Conservation (phyloP, 1,140 invertebrate genomes). For the Paramacrobiotus metropolitanus region DNA sequence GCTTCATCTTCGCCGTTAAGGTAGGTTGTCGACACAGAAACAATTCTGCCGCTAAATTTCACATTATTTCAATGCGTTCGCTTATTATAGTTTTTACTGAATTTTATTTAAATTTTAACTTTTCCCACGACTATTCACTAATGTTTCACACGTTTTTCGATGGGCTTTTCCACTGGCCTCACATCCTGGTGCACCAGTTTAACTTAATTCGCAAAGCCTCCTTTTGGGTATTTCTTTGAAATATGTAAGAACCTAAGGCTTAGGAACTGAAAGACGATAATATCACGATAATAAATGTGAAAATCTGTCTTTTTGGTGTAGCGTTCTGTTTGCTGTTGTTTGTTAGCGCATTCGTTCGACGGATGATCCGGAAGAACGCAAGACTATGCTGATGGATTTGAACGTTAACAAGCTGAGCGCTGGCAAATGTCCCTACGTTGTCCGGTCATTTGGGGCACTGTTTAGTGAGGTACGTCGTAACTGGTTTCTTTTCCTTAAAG, state of each 20-base stretch:
- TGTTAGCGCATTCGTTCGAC: constrained; percentile 59
- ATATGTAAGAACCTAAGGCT: too few relatives aligned
- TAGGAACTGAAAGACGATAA: too few relatives aligned
- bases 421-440: constrained; percentile 79
- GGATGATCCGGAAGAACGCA: constrained; percentile 78
- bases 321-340: neutral
- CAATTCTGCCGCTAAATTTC: neutral
- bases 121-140: neutral
- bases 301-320: neutral
- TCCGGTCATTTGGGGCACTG: constrained; percentile 89
- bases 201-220: too few relatives aligned
- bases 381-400: constrained; percentile 70
- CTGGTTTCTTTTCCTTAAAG: too few relatives aligned
- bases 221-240: too few relatives aligned
- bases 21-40: neutral
- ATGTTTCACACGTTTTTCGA: neutral
- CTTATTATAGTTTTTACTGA: neutral
- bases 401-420: constrained; percentile 82
- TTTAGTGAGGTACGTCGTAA: constrained; percentile 73
- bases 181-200: too few relatives aligned
- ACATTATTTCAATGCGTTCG: neutral
- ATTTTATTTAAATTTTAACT: neutral
- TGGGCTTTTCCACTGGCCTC: neutral
- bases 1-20: neutral
- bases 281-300: neutral